Base-by-base conservation (phyloP, 2,113 vertebrate genomes). In the Philantomba maxwellii region DNA sequence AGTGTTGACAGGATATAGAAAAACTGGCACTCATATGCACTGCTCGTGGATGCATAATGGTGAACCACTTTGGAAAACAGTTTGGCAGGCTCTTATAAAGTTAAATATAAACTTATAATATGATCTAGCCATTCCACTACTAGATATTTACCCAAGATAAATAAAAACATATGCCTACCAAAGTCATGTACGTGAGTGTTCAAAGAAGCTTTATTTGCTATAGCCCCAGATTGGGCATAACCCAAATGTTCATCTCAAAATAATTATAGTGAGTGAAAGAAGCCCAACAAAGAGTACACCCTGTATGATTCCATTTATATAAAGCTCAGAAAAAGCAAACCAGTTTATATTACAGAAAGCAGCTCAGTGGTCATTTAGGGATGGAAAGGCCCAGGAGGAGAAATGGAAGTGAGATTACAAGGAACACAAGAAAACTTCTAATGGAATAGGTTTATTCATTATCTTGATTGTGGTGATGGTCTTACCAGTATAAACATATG, bases 161-260 rank as follows among this genome's bases (percentile, higher is more conserved):
- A 86, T 93, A 91, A 93, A 94, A 97, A 64, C 82, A 85, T 84
- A 91, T 93, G 70, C 60, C 75, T 43, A 70, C 66, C 45, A 53
- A 92, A 94, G 58, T 66, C 33, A 78, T 28, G 25, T 70, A 85
- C 45, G 66, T 33, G 47, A 95, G 62, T 75, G 43, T 96, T 92
- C 88, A 95, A 90, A 70, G 49, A 87, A 83, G 75, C 49, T 89
- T 93, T 89, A 66, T 95, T 96, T 93, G 8, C 87, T 75, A 47
- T 55, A 95, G 36, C 33, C 81, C 12, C 55, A 91, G 88, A 94
- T 12, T 55, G 9, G 51, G 45, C 93, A 66, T 33, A 96, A 90
- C 47, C n/a, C 94, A 88, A 92, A 93, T 90, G 17, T 93, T 97
- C 88, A 57, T 93, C 88, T 92, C 77, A 91, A 95, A 96, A 86